Evolutionary conservation across 2,113 vertebrate species (phyloP), one percentile per base, ranked within the genome.

Genomic region (Sardina pilchardus): DNA sequence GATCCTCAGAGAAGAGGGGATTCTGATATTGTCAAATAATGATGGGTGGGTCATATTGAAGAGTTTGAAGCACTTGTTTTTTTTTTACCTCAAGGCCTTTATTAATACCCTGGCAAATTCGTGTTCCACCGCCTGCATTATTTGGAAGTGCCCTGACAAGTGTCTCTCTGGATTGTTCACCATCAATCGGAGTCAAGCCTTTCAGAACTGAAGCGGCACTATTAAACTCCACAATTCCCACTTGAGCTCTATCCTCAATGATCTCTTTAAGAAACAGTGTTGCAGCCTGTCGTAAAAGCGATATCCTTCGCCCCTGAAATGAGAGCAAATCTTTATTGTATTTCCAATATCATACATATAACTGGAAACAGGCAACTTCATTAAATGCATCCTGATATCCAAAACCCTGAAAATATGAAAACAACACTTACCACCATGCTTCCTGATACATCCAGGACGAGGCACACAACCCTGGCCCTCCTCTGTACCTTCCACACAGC

Each of bases 371-470:
- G 10, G 9, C 14, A 48, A 14, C 14, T 48, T 48, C 47, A 48
- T 14, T 6, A 14, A 48, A 48, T 10, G 47, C 47, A 48, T 48
- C 47, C 1, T 48, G 47, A 8, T 48, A 48, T 14, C 47, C 14
- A 30, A 42, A 63, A 26, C 0, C 75, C 30, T 12, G 4, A 39
- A 39, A 39, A 39, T 39, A 4, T 39, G 39, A 39, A 39, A 2
- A 39, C 4, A 4, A 39, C 36, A 7, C 83, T 45, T 85, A 90
- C 84, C 34, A 44, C 12, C 90, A 95, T 95, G 81, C 90, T 95
- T 19, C 84, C 89, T 43, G 94, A 95, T 43, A 94, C 88, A 86
- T 96, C 94, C n/a, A 96, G 86, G 50, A 95, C 90, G 45, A 96
- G 89, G 67, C 95, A 95, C 81, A 95, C 82, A 30, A 92, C 90